These are phyloP conservation scores for Didymodactylos carnosus DNA, from an alignment of 2,888 invertebrate species.

Conservation along the genomic window DNA sequence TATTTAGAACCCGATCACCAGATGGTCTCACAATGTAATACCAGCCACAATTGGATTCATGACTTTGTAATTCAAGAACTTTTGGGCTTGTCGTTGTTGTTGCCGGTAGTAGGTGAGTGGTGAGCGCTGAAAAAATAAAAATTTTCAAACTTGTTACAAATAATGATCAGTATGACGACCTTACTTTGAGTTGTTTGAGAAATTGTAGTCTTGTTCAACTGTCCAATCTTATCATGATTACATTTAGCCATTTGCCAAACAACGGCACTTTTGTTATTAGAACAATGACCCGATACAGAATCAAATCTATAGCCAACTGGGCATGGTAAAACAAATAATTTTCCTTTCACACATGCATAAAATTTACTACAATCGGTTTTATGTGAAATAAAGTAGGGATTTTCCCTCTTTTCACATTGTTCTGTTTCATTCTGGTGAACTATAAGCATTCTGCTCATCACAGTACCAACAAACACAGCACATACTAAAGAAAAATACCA, in stretches of 20 bases:
- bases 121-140: neutral
- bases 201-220: too few relatives aligned
- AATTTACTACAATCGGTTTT: neutral
- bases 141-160: neutral
- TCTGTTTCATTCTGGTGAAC: too few relatives aligned
- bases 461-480: too few relatives aligned
- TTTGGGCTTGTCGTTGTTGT: too few relatives aligned
- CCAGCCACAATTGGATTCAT: neutral
- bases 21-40: neutral
- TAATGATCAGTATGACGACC: too few relatives aligned
- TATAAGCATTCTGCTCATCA: too few relatives aligned
- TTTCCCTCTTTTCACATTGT: neutral
- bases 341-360: neutral
- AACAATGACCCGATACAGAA: neutral
- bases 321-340: neutral
- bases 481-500: too few relatives aligned
- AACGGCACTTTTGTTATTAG: neutral
- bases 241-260: too few relatives aligned
- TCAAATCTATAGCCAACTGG: neutral
- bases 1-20: neutral
- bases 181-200: too few relatives aligned
- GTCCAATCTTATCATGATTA: too few relatives aligned
- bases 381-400: neutral
- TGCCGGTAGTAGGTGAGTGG: too few relatives aligned
- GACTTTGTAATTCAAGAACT: neutral